These are phyloP conservation scores for Ctenopoma kingsleyae DNA, from an alignment of 2,797 vertebrate genomes.

Conservation along the genomic window DNA sequence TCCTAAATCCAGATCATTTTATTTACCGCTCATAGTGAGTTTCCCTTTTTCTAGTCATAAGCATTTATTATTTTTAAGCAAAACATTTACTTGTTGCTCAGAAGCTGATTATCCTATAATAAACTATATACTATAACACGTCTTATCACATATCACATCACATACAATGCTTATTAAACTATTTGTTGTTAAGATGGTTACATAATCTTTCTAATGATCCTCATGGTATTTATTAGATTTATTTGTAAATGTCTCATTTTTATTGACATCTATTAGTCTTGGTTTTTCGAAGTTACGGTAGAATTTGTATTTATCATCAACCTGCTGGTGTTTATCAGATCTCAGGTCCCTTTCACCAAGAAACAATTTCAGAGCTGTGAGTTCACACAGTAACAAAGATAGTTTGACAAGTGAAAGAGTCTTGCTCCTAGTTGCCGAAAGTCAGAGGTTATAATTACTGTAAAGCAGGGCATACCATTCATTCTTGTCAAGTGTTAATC, in stretches of 20 bases:
- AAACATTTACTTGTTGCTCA: conserved; percentile 4
- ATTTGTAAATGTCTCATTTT: no score
- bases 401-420: conserved; percentile 11
- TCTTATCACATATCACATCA: no score
- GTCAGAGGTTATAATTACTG: background rate
- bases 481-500: background rate
- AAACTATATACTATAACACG: background rate
- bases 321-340: conserved; percentile 80
- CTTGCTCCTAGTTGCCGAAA: background rate
- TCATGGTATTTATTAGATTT: no score
- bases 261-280: no score
- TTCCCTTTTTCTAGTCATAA: background rate
- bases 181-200: no score
- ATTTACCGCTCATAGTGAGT: background rate
- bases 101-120: background rate
- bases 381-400: conserved; percentile 31
- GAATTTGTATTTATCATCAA: conserved; percentile 55
- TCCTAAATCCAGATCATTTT: accelerated
- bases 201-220: no score
- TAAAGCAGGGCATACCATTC: background rate
- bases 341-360: conserved; percentile 77
- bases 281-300: no score
- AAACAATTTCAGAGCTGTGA: conserved; percentile 81
- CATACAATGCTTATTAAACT: no score
- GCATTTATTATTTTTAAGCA: background rate